Conservation (phyloP, 2,888 invertebrate genomes). For the Agrotis clavis region DNA sequence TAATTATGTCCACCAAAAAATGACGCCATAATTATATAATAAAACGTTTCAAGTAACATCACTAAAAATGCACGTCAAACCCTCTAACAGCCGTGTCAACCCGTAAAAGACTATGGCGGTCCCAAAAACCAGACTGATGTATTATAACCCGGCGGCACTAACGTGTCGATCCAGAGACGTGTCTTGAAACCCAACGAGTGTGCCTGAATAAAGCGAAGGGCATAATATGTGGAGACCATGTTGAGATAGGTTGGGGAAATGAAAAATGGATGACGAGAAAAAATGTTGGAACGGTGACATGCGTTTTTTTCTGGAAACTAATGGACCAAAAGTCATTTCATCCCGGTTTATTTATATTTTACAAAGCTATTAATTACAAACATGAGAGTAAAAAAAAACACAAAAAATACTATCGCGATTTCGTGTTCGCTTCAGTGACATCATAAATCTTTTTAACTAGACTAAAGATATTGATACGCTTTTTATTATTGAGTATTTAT, state of each 20-base stretch:
- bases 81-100: constrained; percentile 65
- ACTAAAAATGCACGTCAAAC: constrained; percentile 24
- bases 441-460: not conserved
- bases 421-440: not conserved
- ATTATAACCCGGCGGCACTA: constrained; percentile 78
- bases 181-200: constrained; percentile 71
- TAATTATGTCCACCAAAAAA: not conserved
- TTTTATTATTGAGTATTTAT: not conserved
- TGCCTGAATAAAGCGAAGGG: constrained; percentile 52
- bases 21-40: not conserved
- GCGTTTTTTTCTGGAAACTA: not conserved
- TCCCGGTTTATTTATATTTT: not conserved
- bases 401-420: too few relatives aligned
- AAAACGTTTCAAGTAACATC: constrained; percentile 12
- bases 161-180: constrained; percentile 74
- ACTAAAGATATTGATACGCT: not conserved
- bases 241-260: constrained; percentile 35
- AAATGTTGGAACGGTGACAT: not conserved
- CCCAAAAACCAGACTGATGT: constrained; percentile 61
- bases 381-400: too few relatives aligned
- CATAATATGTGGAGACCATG: constrained; percentile 42
- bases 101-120: constrained; percentile 66
- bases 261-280: constrained; percentile 5
- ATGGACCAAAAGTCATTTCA: not conserved
- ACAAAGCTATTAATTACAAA: too few relatives aligned